phyloP scores from a whole-genome alignment of 2,113 vertebrate species.

The Calypte anna region DNA sequence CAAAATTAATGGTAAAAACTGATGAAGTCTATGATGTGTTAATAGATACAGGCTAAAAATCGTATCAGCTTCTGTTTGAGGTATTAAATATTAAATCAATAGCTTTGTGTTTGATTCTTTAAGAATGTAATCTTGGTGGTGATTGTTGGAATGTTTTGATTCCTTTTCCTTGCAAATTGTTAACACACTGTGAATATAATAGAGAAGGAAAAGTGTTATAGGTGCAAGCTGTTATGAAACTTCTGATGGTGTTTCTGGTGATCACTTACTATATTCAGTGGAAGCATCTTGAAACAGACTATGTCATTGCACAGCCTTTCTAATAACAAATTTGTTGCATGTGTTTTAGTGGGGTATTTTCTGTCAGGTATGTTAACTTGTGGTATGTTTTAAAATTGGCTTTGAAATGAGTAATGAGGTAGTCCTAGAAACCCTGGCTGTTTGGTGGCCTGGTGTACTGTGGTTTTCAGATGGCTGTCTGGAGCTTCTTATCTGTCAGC shows the following conservation, averaged over 20 bases:
- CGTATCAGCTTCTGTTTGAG: background rate
- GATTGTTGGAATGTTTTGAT: conserved; percentile 19
- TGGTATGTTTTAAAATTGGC: background rate
- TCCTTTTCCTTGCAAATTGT: conserved; percentile 39
- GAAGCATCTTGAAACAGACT: background rate
- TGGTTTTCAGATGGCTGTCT: conserved; percentile 47
- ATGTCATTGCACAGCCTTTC: background rate
- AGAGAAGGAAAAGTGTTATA: conserved; percentile 24
- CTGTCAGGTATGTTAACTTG: background rate
- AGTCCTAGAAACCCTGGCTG: background rate
- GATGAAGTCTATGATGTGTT: background rate
- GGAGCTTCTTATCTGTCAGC: conserved; percentile 36
- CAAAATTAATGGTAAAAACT: background rate
- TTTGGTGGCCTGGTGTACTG: background rate
- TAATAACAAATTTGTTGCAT: background rate
- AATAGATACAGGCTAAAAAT: background rate
- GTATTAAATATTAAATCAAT: background rate
- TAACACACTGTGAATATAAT: background rate
- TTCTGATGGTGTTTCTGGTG: background rate
- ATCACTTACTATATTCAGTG: background rate
- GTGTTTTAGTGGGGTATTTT: background rate
- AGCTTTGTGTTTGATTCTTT: conserved; percentile 43
- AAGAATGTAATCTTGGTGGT: background rate
- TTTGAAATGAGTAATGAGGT: conserved; percentile 33
- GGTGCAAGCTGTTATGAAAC: background rate